A percentile compares a stretch with the other conserved stretches of the same genome.
Evolutionary conservation across 92 coral and sea anemone genomes (phyloP).

Genomic region (Zoanthus gigantus): DNA sequence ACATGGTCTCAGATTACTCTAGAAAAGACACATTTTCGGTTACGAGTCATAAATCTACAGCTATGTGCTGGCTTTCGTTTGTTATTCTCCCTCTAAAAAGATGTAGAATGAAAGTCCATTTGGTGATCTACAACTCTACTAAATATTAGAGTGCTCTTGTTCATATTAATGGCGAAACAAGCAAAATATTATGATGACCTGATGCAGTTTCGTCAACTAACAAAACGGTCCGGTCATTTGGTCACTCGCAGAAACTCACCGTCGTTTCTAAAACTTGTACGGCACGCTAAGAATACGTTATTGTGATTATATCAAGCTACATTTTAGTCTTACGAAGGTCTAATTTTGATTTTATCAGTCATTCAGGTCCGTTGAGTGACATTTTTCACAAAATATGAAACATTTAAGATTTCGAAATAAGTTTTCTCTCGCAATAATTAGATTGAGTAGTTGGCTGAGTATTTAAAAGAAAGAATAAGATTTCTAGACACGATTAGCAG

Average conservation of each 20-base stretch:
- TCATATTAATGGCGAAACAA: neutral
- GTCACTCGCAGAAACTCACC: constrained; percentile 1
- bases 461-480: constrained; percentile 5
- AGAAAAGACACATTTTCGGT: constrained; percentile 16
- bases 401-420: constrained; percentile 13
- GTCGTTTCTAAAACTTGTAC: neutral
- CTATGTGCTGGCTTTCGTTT: constrained; percentile 6
- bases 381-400: neutral
- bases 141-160: constrained; percentile 14
- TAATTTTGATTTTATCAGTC: neutral
- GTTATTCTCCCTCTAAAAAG: neutral
- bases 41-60: constrained; percentile 11
- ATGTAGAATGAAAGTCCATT: constrained; percentile 10
- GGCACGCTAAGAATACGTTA: constrained; percentile 5
- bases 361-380: constrained; percentile 5
- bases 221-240: constrained; percentile 8
- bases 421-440: constrained; percentile 4
- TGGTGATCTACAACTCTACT: neutral
- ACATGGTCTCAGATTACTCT: constrained; percentile 3
- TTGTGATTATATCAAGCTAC: constrained; percentile 12
- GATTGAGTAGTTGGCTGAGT: neutral
- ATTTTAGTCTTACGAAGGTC: constrained; percentile 15
- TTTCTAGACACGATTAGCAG: neutral
- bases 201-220: neutral
- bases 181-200: neutral